phyloP scores from a whole-genome alignment of 2,888 invertebrate species.

The Pandemis corylana region DNA sequence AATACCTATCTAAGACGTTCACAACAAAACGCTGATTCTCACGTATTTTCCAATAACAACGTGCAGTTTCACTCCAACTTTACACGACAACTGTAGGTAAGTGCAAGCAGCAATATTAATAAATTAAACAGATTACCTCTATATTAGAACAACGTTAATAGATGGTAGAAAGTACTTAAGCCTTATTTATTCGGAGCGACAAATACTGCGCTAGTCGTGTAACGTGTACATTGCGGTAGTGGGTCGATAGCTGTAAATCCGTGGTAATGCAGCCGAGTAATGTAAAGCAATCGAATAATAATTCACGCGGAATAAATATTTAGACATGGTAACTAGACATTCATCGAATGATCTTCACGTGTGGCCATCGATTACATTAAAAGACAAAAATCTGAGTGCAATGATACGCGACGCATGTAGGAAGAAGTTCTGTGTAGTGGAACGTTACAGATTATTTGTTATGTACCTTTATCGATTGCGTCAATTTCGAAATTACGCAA shows the following conservation, averaged over 20 bases:
- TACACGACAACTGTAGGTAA: conserved; percentile 47
- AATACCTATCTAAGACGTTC: no score
- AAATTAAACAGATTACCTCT: conserved; percentile 54
- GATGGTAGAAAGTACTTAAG: conserved; percentile 57
- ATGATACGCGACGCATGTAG: not conserved
- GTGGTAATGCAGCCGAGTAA: not conserved
- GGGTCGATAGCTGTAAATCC: not conserved
- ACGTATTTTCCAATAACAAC: not conserved
- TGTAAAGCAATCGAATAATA: not conserved
- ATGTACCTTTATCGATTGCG: not conserved
- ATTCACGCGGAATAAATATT: not conserved
- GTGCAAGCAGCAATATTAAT: conserved; percentile 53
- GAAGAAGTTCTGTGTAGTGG: conserved; percentile 2
- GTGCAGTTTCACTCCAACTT: conserved; percentile 41
- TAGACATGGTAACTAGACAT: conserved; percentile 45
- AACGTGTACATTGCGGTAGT: not conserved
- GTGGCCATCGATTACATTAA: conserved; percentile 35
- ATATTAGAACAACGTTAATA: conserved; percentile 49
- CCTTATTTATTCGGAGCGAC: not conserved
- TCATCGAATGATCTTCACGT: conserved; percentile 31
- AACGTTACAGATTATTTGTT: not conserved
- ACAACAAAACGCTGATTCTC: not conserved
- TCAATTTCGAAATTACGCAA: not conserved
- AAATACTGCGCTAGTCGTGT: not conserved
- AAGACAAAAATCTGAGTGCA: conserved; percentile 12